Conservation (phyloP, 2,797 vertebrate genomes). For the Mastacembelus armatus region DNA sequence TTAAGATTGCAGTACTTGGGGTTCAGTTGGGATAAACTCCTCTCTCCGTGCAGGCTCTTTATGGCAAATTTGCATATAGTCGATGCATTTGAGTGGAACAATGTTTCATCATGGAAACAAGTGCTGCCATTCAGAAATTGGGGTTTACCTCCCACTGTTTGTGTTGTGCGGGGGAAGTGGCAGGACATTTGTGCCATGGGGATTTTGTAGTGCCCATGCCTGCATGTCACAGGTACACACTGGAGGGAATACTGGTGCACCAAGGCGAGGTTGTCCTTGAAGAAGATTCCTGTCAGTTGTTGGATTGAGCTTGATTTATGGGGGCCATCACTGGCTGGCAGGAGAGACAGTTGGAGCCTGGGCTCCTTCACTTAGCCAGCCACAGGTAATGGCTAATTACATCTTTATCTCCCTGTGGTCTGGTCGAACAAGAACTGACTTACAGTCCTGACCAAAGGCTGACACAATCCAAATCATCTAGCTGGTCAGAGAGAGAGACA, state of each 20-base stretch:
- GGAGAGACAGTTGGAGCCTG: slow-evolving; percentile 73
- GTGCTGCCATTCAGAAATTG: slow-evolving; percentile 37
- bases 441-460: slow-evolving; percentile 53
- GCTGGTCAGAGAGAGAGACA: slow-evolving; percentile 60
- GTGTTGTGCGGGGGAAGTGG: slow-evolving; percentile 68
- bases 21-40: slow-evolving; percentile 55
- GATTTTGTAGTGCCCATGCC: slow-evolving; percentile 56
- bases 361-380: slow-evolving; percentile 78
- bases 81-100: slow-evolving; percentile 63
- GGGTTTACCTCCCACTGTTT: slow-evolving; percentile 67
- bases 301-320: slow-evolving; percentile 85
- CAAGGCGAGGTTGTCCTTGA: slow-evolving; percentile 79
- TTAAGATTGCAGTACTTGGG: slow-evolving; percentile 48
- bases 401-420: slow-evolving; percentile 80
- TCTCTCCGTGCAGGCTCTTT: slow-evolving; percentile 61
- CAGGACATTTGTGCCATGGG: slow-evolving; percentile 74
- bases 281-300: slow-evolving; percentile 82
- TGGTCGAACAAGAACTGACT: slow-evolving; percentile 63
- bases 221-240: slow-evolving; percentile 64
- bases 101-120: slow-evolving; percentile 54
- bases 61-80: slow-evolving; percentile 77
- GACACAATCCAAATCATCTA: slow-evolving; percentile 69
- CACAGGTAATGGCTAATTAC: slow-evolving; percentile 82
- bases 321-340: slow-evolving; percentile 75
- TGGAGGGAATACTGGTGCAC: slow-evolving; percentile 52